A percentile compares a stretch with the other conserved stretches of the same genome.
These are phyloP conservation scores for Hippotragus niger DNA, from an alignment of 2,113 vertebrate genomes.

Conservation along the genomic window DNA sequence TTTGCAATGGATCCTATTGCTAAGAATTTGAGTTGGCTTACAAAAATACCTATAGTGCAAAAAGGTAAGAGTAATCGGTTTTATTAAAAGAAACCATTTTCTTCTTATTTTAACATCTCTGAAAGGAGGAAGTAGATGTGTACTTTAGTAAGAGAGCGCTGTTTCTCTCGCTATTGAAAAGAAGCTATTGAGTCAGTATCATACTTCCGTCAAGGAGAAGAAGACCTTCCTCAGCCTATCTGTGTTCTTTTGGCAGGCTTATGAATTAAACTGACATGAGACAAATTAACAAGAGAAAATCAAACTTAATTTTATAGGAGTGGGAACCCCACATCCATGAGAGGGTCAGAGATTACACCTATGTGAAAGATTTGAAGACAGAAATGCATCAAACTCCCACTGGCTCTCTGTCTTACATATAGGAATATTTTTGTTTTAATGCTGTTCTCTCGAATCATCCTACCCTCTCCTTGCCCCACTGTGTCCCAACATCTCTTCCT, in stretches of 20 bases:
- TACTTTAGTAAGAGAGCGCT: background rate
- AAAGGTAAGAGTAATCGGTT: background rate
- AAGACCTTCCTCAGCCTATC: background rate
- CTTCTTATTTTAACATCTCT: constrained; percentile 5
- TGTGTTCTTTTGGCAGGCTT: background rate
- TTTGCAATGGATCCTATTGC: constrained; percentile 9
- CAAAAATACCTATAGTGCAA: background rate
- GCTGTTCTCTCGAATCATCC: background rate
- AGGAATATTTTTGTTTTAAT: background rate
- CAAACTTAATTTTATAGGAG: background rate
- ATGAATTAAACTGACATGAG: background rate
- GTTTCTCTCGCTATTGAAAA: background rate
- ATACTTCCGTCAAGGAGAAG: background rate
- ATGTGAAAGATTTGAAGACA: background rate
- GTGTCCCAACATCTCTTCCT: background rate
- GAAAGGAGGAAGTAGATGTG: background rate
- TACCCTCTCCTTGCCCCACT: background rate
- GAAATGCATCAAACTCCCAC: background rate
- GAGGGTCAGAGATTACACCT: background rate
- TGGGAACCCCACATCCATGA: background rate
- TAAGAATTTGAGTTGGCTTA: background rate
- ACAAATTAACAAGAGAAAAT: background rate
- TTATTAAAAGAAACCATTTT: background rate
- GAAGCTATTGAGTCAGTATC: background rate
- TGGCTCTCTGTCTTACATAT: background rate